Percentiles rank a stretch among this genome's conserved stretches.
Conservation (phyloP, 2,888 invertebrate genomes). For the Oxystoma pomonae region DNA sequence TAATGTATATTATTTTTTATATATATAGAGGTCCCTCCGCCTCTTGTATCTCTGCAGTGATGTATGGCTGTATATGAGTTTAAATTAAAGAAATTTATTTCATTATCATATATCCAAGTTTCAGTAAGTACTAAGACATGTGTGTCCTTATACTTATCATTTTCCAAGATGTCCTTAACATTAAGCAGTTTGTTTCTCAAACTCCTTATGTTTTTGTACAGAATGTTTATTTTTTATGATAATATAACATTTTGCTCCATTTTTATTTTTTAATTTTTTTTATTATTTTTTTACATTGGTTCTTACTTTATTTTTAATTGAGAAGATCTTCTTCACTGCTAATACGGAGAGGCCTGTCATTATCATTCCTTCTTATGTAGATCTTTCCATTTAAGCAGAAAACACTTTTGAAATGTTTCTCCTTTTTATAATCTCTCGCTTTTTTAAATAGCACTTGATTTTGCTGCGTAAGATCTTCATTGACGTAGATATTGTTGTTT, state of each 20-base stretch:
- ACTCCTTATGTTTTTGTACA: neutral
- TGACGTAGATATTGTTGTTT: neutral
- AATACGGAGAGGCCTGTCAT: neutral
- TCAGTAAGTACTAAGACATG: neutral
- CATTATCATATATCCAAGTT: neutral
- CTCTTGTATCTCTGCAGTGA: neutral
- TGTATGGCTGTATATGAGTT: neutral
- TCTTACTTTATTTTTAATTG: neutral
- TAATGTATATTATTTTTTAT: neutral
- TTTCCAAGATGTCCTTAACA: neutral
- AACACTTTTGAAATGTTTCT: neutral
- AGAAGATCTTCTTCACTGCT: neutral
- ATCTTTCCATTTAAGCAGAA: neutral
- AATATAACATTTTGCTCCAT: neutral
- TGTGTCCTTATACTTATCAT: neutral
- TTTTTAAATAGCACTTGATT: neutral
- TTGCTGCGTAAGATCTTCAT: neutral
- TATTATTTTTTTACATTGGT: too few species aligned
- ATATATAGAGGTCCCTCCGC: neutral
- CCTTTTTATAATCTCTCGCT: neutral
- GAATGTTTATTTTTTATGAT: neutral
- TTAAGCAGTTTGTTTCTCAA: neutral
- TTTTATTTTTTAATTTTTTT: too few species aligned
- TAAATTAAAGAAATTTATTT: neutral
- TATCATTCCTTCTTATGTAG: neutral